Percentiles rank a stretch among this genome's conserved stretches.
Conservation (phyloP, 2,888 invertebrate genomes). For the Ephialtes manifestator region DNA sequence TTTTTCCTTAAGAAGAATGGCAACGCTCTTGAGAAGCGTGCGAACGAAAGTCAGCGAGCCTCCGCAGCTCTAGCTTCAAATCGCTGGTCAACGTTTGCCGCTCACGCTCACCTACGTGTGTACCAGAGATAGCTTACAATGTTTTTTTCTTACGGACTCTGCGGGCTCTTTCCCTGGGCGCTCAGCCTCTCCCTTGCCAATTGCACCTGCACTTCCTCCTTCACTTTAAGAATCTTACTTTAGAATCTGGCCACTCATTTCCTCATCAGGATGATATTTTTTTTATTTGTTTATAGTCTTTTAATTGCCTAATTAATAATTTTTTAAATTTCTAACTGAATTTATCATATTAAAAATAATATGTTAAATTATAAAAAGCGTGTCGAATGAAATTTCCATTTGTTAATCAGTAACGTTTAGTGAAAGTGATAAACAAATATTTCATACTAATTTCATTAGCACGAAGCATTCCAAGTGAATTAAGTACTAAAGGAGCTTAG, state of each 20-base stretch:
- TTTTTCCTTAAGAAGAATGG: conserved; percentile 66
- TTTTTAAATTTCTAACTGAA: not conserved
- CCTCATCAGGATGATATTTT: conserved; percentile 27
- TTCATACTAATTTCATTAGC: too few species aligned
- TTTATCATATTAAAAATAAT: not conserved
- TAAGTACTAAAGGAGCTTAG: too few species aligned
- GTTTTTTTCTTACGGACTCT: conserved; percentile 33
- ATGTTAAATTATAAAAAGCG: too few species aligned
- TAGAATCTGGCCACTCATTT: conserved; percentile 41
- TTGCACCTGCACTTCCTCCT: conserved; percentile 66
- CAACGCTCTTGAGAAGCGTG: conserved; percentile 62
- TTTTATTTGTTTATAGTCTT: conserved; percentile 36
- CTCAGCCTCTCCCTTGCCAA: conserved; percentile 64
- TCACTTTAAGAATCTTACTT: conserved; percentile 7
- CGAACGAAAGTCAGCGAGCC: conserved; percentile 67
- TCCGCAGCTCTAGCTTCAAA: conserved; percentile 27
- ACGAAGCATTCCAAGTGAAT: too few species aligned
- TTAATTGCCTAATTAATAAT: conserved; percentile 47
- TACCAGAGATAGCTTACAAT: conserved; percentile 49
- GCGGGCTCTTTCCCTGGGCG: conserved; percentile 49
- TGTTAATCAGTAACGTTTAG: too few species aligned
- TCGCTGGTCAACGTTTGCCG: conserved; percentile 62
- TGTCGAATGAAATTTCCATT: too few species aligned
- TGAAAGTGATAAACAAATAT: too few species aligned
- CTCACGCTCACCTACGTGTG: conserved; percentile 65